A percentile compares a stretch with the other conserved stretches of the same genome.
Conservation (phyloP, 2,113 vertebrate genomes). For the Ictidomys tridecemlineatus region DNA sequence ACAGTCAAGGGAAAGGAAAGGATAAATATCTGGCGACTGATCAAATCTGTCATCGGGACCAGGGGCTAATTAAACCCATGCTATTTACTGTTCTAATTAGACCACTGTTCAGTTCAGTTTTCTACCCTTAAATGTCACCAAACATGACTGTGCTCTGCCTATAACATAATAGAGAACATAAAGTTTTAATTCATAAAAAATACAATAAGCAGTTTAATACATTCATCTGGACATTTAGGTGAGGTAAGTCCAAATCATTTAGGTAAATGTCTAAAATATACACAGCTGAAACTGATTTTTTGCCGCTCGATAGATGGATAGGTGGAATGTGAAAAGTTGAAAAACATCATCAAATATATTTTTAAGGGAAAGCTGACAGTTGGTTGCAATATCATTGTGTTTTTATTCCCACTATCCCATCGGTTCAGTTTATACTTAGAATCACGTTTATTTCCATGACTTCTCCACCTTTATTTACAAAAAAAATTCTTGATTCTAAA, state of each 20-base stretch:
- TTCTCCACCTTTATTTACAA: constrained; percentile 57
- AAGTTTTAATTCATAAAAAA: constrained; percentile 69
- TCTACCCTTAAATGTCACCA: constrained; percentile 50
- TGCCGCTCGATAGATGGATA: constrained; percentile 56
- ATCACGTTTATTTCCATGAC: constrained; percentile 63
- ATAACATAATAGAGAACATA: constrained; percentile 31
- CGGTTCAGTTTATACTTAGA: constrained; percentile 55
- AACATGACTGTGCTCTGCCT: background rate
- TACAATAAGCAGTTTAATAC: constrained; percentile 67
- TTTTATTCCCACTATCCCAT: constrained; percentile 69
- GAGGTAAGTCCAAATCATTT: constrained; percentile 48
- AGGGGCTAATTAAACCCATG: constrained; percentile 84
- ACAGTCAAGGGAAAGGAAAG: constrained; percentile 82
- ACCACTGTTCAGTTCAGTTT: constrained; percentile 60
- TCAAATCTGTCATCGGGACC: constrained; percentile 84
- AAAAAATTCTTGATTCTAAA: constrained; percentile 63
- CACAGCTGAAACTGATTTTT: constrained; percentile 76
- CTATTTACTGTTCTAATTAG: constrained; percentile 81
- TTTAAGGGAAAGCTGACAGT: constrained; percentile 65
- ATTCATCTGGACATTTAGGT: constrained; percentile 53
- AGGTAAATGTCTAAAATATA: constrained; percentile 70
- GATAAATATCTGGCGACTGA: constrained; percentile 83
- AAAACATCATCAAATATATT: constrained; percentile 76
- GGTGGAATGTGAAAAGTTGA: constrained; percentile 70
- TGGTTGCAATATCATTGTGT: constrained; percentile 63